These are phyloP conservation scores for Andinoacara biseriatus DNA, from an alignment of 2,113 vertebrate genomes.

Conservation along the genomic window DNA sequence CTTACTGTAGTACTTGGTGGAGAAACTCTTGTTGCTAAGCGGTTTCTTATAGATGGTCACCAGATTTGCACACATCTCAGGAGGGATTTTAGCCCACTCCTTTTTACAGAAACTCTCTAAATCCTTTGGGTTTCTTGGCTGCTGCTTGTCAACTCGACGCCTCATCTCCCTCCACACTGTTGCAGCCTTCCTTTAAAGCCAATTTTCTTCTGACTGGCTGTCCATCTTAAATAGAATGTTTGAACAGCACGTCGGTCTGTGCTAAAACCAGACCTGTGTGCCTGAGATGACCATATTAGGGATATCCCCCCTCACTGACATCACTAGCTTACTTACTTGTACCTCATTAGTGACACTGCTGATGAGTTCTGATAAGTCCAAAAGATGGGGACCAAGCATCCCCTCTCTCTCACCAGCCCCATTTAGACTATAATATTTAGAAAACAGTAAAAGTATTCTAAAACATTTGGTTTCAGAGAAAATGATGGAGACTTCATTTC, in stretches of 20 bases:
- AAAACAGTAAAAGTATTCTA: not conserved
- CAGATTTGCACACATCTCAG: too few species aligned
- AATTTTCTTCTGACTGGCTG: not conserved
- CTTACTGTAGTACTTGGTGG: too few species aligned
- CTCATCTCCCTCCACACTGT: too few species aligned
- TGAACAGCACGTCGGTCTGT: not conserved
- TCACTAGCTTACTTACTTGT: not conserved
- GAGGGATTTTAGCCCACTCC: too few species aligned
- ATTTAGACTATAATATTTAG: not conserved
- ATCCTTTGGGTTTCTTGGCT: too few species aligned
- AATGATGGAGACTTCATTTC: not conserved
- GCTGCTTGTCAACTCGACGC: too few species aligned
- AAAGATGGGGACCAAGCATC: not conserved
- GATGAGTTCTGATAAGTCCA: not conserved
- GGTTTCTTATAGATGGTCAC: too few species aligned
- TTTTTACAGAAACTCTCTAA: too few species aligned
- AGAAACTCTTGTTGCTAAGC: too few species aligned
- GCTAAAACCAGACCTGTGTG: not conserved
- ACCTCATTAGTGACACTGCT: not conserved
- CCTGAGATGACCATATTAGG: not conserved
- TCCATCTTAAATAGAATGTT: not conserved
- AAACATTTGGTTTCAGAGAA: not conserved
- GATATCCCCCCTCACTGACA: not conserved
- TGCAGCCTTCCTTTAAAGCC: too few species aligned
- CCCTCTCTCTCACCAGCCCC: not conserved